Percentiles rank a stretch among this genome's conserved stretches.
Conservation (phyloP, 2,797 vertebrate species). For the Glyptemys insculpta region DNA sequence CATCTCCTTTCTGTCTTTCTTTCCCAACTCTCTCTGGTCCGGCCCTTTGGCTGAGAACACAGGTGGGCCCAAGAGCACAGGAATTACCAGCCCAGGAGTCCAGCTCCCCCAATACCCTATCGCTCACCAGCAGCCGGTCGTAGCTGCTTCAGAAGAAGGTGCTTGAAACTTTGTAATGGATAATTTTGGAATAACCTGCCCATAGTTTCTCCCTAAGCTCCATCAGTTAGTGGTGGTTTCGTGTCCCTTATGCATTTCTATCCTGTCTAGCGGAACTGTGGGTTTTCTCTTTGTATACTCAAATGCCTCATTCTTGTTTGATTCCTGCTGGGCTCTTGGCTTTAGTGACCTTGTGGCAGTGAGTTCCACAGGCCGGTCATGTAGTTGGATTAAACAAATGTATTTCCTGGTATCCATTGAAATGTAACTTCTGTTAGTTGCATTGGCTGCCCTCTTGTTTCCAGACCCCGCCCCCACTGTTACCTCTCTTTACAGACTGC, state of each 20-base stretch:
- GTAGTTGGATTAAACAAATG: background rate
- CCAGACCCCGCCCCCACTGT: background rate
- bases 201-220: fast-evolving
- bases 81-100: background rate
- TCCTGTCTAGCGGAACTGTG: fast-evolving
- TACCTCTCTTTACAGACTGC: background rate
- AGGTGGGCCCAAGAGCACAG: background rate
- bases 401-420: background rate
- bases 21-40: background rate
- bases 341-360: background rate
- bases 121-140: fast-evolving
- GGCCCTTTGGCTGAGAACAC: background rate
- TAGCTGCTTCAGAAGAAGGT: fast-evolving
- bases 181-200: background rate
- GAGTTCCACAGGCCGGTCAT: background rate
- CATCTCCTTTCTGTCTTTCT: background rate
- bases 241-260: background rate
- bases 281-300: background rate
- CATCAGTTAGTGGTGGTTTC: fast-evolving
- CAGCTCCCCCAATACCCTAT: fast-evolving
- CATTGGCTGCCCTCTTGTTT: background rate
- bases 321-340: background rate
- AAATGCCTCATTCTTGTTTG: background rate
- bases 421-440: background rate
- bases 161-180: background rate